Base-by-base conservation (phyloP, 2,888 invertebrate species). In the Imbricaverruca yamaguchii region DNA sequence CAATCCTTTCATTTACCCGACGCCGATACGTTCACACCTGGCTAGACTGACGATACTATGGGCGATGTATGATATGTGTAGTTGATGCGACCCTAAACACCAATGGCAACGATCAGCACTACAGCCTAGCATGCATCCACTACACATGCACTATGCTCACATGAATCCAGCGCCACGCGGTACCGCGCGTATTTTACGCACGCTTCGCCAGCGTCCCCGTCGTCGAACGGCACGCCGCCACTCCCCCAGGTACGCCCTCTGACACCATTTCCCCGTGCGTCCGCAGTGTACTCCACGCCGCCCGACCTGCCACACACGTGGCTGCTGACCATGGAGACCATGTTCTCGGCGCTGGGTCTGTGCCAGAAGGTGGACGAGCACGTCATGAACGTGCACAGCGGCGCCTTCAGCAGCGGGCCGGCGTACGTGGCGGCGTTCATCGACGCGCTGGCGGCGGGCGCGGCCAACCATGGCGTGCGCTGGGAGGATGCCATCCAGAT, bases 401-500 rank as follows among this genome's bases (percentile, higher is more conserved):
- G 57, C 23, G 79, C 79, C 15, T 79, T 79, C 79, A 57, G 79
- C 57, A 25, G 57, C 79, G 79, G 79, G 57, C 57, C 57, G 23
- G 79, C 79, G n/a, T 79, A 57, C 57, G 79, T 59, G 79, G 79
- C 79, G 3, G 13, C 57, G 11, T 79, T 79, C 25, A 79, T 79
- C 9, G 79, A 79, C 79, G 79, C 79, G 15, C 79, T 79, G 57
- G 79, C 79, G 55, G 53, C 79, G 23, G 79, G 79, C 57, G 79
- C 79, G 2, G 79, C 79, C 79, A 79, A 79, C 57, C 56, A 79
- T 25, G 79, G 79, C 79, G 79, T 79, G 57, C 79, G 79, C 23
- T 79, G 79, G 79, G 79, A 79, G 79, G 79, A 79, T 23, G 79
- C 79, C 79, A 23, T 79, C 57, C 79, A 79, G 25, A 79, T 79